Evolutionary conservation across 2,113 vertebrate species (phyloP).

Genomic region (Callorhinus ursinus): DNA sequence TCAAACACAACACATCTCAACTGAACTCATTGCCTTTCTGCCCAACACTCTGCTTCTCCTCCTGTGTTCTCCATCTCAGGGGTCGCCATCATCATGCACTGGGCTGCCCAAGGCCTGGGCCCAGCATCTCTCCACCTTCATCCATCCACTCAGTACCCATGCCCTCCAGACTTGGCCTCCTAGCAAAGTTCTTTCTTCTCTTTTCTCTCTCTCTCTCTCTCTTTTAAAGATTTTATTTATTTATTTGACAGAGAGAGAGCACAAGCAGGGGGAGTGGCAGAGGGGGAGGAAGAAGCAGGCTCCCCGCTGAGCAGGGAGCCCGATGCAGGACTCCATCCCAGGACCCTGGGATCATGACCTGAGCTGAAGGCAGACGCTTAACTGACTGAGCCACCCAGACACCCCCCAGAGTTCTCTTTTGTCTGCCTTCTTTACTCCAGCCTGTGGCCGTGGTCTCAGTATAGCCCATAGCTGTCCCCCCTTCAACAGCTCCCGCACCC

Average conservation of each 20-base stretch:
- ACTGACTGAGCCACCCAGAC: too few species aligned
- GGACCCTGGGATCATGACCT: too few species aligned
- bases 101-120: not conserved
- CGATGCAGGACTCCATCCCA: too few species aligned
- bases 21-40: not conserved
- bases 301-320: too few species aligned
- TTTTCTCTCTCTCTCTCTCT: too few species aligned
- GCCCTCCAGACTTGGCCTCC: not conserved
- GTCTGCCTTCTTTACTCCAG: not conserved
- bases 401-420: not conserved
- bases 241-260: too few species aligned
- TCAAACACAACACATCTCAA: rapidly evolving
- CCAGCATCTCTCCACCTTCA: not conserved
- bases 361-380: too few species aligned
- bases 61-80: not conserved
- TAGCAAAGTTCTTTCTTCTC: not conserved
- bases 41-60: rapidly evolving
- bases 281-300: too few species aligned
- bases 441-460: not conserved
- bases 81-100: rapidly evolving
- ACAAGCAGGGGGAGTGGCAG: too few species aligned
- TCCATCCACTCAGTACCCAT: not conserved
- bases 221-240: too few species aligned
- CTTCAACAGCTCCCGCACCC: not conserved
- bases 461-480: not conserved